A percentile compares a stretch with the other conserved stretches of the same genome.
These are phyloP conservation scores for Ginglymostoma cirratum DNA, from an alignment of 2,113 vertebrate genomes.

Conservation along the genomic window DNA sequence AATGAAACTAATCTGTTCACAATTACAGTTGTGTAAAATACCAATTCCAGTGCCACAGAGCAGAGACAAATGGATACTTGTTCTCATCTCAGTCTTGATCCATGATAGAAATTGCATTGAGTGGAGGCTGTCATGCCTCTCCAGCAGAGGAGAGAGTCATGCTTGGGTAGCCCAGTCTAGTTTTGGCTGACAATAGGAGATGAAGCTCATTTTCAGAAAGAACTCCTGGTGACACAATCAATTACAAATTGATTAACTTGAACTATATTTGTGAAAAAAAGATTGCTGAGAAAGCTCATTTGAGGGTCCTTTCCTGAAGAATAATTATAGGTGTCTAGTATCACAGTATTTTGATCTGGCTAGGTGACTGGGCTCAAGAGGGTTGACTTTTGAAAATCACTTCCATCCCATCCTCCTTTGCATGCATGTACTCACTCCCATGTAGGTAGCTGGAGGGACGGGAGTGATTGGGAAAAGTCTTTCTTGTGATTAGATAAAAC, in stretches of 20 bases:
- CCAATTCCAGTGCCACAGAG: neutral
- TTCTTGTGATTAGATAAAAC: neutral
- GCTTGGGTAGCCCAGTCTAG: neutral
- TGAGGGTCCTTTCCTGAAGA: neutral
- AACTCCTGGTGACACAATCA: neutral
- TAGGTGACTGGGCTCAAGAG: neutral
- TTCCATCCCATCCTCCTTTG: neutral
- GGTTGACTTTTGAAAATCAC: neutral
- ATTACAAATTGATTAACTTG: neutral
- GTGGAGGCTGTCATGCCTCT: neutral
- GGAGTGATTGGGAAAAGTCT: conserved; percentile 51
- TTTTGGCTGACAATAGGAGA: neutral
- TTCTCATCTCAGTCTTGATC: neutral
- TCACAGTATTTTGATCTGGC: neutral
- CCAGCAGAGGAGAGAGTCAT: neutral
- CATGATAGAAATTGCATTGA: too few species aligned
- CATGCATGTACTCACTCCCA: neutral
- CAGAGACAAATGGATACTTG: neutral
- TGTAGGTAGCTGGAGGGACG: conserved; percentile 49
- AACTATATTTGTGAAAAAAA: neutral
- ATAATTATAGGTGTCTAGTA: neutral
- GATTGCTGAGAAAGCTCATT: neutral
- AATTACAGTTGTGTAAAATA: neutral
- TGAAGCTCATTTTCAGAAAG: neutral
- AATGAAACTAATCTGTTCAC: neutral